A percentile compares a stretch with the other conserved stretches of the same genome.
Conservation (phyloP, 1,140 invertebrate genomes). For the Drosophila cardini region DNA sequence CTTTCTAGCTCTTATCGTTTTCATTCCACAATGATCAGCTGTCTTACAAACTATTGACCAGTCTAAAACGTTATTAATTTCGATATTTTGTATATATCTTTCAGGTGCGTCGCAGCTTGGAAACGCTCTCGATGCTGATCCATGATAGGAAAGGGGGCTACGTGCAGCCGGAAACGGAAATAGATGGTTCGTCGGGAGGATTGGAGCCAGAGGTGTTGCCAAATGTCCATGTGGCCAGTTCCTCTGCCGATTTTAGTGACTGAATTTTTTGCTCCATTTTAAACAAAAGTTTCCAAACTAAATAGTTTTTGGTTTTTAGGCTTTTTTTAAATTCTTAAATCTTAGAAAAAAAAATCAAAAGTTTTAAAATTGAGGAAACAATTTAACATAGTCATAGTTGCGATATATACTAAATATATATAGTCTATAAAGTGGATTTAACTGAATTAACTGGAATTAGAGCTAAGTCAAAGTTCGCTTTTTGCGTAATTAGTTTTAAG, state of each 20-base stretch:
- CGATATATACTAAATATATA: conserved; percentile 24
- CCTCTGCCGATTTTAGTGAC: conserved; percentile 57
- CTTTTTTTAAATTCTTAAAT: not conserved
- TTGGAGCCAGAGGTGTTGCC: conserved; percentile 1
- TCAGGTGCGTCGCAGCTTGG: conserved; percentile 74
- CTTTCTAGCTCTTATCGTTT: too few relatives aligned
- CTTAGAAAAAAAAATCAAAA: not conserved
- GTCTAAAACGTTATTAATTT: conserved; percentile 4
- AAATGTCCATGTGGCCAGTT: conserved; percentile 11
- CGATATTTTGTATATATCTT: conserved; percentile 14
- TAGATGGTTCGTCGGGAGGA: not conserved
- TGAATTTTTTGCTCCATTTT: conserved; percentile 47
- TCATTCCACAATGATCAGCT: too few relatives aligned
- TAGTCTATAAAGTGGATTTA: conserved; percentile 25
- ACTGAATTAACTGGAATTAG: conserved; percentile 36
- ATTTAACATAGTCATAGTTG: conserved; percentile 45
- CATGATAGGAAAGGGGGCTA: conserved; percentile 62
- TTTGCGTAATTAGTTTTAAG: conserved; percentile 18
- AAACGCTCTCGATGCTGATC: conserved; percentile 75
- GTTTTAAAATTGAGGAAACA: conserved; percentile 14
- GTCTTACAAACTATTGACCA: too few relatives aligned
- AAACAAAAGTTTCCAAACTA: too few relatives aligned
- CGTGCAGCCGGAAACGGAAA: conserved; percentile 13
- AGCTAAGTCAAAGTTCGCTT: conserved; percentile 5
- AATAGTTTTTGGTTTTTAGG: not conserved